A percentile compares a stretch with the other conserved stretches of the same genome.
These are phyloP conservation scores for Hoplodrina ambigua DNA, from an alignment of 2,888 invertebrate species.

Conservation along the genomic window DNA sequence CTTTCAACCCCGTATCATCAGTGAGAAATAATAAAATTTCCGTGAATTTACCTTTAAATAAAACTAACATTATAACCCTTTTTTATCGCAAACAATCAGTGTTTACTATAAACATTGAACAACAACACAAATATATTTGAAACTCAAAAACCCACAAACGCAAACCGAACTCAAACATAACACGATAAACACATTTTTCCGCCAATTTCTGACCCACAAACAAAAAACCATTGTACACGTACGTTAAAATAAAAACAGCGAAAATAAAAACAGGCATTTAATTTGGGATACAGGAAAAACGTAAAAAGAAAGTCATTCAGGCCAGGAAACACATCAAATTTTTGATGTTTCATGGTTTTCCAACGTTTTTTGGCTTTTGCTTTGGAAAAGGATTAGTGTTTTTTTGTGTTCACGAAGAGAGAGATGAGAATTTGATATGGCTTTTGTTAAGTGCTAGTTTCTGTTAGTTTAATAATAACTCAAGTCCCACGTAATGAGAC, in stretches of 20 bases:
- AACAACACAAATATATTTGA: too few relatives aligned
- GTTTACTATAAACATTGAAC: too few relatives aligned
- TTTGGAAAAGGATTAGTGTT: conserved; percentile 29
- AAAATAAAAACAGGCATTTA: conserved; percentile 36
- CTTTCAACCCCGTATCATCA: too few relatives aligned
- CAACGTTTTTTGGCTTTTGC: conserved; percentile 10
- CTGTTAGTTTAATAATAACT: too few relatives aligned
- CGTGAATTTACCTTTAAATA: too few relatives aligned
- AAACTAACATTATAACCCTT: too few relatives aligned
- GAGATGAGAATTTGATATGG: neutral
- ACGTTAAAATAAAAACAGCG: conserved; percentile 36
- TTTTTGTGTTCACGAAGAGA: conserved; percentile 18
- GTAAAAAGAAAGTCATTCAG: conserved; percentile 43
- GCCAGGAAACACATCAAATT: conserved; percentile 47
- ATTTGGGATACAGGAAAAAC: conserved; percentile 45
- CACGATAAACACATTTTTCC: neutral
- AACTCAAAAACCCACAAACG: neutral
- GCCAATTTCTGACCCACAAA: conserved; percentile 11
- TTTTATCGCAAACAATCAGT: too few relatives aligned
- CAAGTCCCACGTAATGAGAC: too few relatives aligned
- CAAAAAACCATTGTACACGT: conserved; percentile 25
- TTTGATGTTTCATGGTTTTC: conserved; percentile 36
- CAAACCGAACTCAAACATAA: conserved; percentile 7
- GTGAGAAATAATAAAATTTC: too few relatives aligned
- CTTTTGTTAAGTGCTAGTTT: neutral